Evolutionary conservation across 1,140 invertebrate species (phyloP).

Genomic region (Chrysomallon squamiferum): DNA sequence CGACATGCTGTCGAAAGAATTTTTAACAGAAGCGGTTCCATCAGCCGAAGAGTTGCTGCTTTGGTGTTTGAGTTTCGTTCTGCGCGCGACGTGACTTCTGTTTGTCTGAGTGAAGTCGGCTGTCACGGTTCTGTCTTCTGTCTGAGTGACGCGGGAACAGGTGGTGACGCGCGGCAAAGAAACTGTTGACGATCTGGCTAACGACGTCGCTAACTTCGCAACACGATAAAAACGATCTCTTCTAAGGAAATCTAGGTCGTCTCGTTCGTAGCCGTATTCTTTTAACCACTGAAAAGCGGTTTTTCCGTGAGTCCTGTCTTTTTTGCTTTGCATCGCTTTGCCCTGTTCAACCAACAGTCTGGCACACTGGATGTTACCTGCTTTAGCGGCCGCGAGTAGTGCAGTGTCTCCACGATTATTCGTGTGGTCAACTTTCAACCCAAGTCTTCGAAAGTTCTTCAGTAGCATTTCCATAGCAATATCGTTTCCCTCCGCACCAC

Average conservation of each 20-base stretch:
- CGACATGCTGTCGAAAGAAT: too few species aligned
- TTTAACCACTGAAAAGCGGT: constrained; percentile 27
- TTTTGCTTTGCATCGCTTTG: constrained; percentile 25
- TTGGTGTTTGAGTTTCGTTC: too few species aligned
- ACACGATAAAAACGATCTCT: not conserved
- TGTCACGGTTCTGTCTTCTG: too few species aligned
- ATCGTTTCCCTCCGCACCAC: constrained; percentile 52
- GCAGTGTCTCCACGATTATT: constrained; percentile 51
- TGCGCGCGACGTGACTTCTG: too few species aligned
- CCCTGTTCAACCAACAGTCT: constrained; percentile 43
- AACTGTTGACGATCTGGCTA: not conserved
- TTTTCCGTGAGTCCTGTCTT: constrained; percentile 31
- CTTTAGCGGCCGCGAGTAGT: constrained; percentile 42
- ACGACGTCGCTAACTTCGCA: not conserved
- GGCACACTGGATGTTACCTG: constrained; percentile 42
- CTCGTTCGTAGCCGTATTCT: constrained; percentile 2
- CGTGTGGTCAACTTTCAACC: constrained; percentile 40
- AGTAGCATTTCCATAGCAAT: constrained; percentile 41
- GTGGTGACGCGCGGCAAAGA: not conserved
- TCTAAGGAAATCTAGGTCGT: not conserved
- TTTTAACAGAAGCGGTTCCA: too few species aligned
- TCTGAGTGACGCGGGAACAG: too few species aligned
- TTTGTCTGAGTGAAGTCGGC: too few species aligned
- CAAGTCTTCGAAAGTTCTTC: constrained; percentile 46
- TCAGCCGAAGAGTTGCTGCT: too few species aligned